These are phyloP conservation scores for Coptodon bakossiorum DNA, from an alignment of 2,113 vertebrate genomes.

Conservation along the genomic window DNA sequence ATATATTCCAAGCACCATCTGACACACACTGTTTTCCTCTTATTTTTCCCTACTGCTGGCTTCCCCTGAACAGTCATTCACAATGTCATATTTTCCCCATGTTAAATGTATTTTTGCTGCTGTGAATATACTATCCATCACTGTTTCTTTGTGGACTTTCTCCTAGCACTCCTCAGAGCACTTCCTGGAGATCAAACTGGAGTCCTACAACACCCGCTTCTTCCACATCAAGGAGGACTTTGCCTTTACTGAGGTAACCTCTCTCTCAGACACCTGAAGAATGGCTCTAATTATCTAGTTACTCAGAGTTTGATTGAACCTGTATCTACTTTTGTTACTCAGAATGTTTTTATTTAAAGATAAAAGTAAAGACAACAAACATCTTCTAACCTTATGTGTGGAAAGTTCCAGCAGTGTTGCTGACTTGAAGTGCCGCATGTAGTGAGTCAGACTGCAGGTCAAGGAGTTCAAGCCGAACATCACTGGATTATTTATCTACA, in stretches of 20 bases:
- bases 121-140: background rate
- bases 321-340: background rate
- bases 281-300: background rate
- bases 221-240: constrained; percentile 89
- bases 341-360: background rate
- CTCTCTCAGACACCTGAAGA: background rate
- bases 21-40: background rate
- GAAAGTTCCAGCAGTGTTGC: background rate
- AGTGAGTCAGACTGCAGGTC: background rate
- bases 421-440: background rate
- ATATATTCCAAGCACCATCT: background rate
- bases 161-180: constrained; percentile 76
- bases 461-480: background rate
- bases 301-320: background rate
- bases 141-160: background rate
- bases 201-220: constrained; percentile 83
- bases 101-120: background rate
- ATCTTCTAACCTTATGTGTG: background rate
- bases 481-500: background rate
- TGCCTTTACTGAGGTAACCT: constrained; percentile 80
- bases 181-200: constrained; percentile 86
- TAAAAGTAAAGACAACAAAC: background rate
- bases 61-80: background rate
- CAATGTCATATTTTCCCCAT: background rate
- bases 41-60: background rate